Base-by-base conservation (phyloP, 2,797 vertebrate genomes). In the Arrhamphus sclerolepis region DNA sequence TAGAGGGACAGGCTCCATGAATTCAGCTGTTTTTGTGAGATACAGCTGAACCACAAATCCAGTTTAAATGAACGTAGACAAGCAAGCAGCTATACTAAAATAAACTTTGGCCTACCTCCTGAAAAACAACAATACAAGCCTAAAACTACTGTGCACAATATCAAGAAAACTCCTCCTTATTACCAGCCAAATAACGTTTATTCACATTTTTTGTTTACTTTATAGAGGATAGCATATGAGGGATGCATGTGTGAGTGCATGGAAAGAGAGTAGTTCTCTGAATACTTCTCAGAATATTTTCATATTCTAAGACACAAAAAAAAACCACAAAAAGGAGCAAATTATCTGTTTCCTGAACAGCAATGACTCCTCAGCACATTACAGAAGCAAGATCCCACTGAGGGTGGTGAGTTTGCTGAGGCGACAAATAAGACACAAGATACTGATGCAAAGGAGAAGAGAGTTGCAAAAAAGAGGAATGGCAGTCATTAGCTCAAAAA, bases 401-500 rank as follows among this genome's bases (percentile, higher is more conserved):
- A 55, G 70, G 57, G 64, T 1, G 8, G 11, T 0, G 42, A 53
- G 53, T 7, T 19, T 64, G 46, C 49, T 55, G 58, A 66, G 39
- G 39, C 61, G 60, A 67, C 47, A 77, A 61, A 80, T 44, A 70
- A 67, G 24, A 46, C 18, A 58, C 16, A 2, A 60, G 17, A 58
- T 39, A 39, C 10, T 28, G 38, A 64, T 28, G 56, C 28, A 46
- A 52, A 68, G 46, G 44, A 60, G 49, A 47, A 19, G 46, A 21
- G 46, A 65, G 72, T 40, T 26, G 42, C 39, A 50, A 64, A 50
- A 70, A 46, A 50, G 48, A 72, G 29, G 62, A 51, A 52, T 6
- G 0, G 62, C 41, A 52, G 66, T 81, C 84, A 85, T 87, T 83
- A 84, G 68, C 57, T 80, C 55, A 29, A 69, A 80, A 79, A 76